Percentiles rank a stretch among this genome's conserved stretches.
Conservation (phyloP, 2,797 vertebrate species). For the Odontamblyopus rebecca region DNA sequence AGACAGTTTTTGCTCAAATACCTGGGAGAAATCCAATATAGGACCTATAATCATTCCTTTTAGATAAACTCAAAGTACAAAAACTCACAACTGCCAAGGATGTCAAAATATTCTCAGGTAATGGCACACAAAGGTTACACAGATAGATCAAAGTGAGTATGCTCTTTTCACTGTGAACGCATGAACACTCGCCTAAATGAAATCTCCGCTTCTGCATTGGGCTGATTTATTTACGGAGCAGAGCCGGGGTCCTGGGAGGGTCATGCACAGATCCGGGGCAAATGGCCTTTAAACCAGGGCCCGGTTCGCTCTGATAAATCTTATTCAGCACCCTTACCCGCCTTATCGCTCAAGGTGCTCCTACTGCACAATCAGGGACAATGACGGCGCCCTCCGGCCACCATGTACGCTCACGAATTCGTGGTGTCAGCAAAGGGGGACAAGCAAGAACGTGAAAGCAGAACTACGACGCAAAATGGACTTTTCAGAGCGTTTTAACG, state of each 20-base stretch:
- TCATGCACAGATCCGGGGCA: slow-evolving; percentile 61
- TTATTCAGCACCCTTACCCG: slow-evolving; percentile 60
- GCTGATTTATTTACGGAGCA: slow-evolving; percentile 75
- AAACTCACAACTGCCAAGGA: neutral
- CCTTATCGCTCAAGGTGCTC: slow-evolving; percentile 43
- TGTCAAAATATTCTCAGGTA: neutral
- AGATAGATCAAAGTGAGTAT: neutral
- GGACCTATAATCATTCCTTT: neutral
- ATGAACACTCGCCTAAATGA: slow-evolving; percentile 64
- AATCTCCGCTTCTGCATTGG: slow-evolving; percentile 61
- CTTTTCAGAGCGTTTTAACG: too few relatives aligned
- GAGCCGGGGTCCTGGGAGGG: slow-evolving; percentile 57
- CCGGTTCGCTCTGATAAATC: slow-evolving; percentile 62
- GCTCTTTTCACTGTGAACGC: slow-evolving; percentile 9
- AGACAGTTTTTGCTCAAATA: too few relatives aligned
- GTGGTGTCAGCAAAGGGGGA: too few relatives aligned
- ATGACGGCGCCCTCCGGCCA: slow-evolving; percentile 26
- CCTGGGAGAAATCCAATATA: too few relatives aligned
- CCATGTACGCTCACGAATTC: slow-evolving; percentile 21
- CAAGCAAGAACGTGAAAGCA: too few relatives aligned
- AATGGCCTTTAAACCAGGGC: slow-evolving; percentile 70
- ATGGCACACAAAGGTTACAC: neutral
- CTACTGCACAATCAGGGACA: slow-evolving; percentile 26
- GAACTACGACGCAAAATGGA: too few relatives aligned
- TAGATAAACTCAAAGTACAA: neutral